Conservation (phyloP, 2,888 invertebrate species). For the Acanthococcus lagerstroemiae region DNA sequence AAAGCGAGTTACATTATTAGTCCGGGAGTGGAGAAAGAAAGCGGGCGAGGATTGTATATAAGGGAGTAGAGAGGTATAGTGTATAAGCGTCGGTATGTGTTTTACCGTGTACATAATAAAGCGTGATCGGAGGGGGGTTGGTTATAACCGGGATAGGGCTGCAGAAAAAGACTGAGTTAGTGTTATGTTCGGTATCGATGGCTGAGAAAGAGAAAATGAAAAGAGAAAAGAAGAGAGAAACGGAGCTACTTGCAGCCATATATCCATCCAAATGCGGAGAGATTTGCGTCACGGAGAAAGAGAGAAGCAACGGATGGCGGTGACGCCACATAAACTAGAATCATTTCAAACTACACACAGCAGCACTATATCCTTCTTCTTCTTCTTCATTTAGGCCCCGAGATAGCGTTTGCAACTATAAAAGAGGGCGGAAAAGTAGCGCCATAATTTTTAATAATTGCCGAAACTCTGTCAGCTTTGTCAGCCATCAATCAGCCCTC, state of each 20-base stretch:
- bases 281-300: conserved; percentile 23
- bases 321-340: conserved; percentile 32
- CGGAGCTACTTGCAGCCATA: conserved; percentile 26
- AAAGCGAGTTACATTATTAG: conserved; percentile 29
- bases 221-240: conserved; percentile 19
- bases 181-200: conserved; percentile 30
- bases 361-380: conserved; percentile 29
- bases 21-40: conserved; percentile 3
- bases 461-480: conserved; percentile 35
- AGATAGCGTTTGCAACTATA: conserved; percentile 27
- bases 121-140: background rate
- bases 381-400: conserved; percentile 29
- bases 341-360: conserved; percentile 30
- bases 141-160: background rate
- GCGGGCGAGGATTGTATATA: background rate
- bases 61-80: background rate
- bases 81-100: conserved; percentile 21
- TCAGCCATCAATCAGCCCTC: conserved; percentile 34
- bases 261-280: conserved; percentile 31
- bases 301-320: conserved; percentile 20
- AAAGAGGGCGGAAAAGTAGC: conserved; percentile 36
- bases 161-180: conserved; percentile 27
- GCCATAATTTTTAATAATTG: conserved; percentile 38
- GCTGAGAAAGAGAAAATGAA: conserved; percentile 23
- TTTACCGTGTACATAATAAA: conserved; percentile 30